Percentiles rank a stretch among this genome's conserved stretches.
Evolutionary conservation across 2,797 vertebrate genomes (phyloP).

Genomic region (Chaetophractus vellerosus): DNA sequence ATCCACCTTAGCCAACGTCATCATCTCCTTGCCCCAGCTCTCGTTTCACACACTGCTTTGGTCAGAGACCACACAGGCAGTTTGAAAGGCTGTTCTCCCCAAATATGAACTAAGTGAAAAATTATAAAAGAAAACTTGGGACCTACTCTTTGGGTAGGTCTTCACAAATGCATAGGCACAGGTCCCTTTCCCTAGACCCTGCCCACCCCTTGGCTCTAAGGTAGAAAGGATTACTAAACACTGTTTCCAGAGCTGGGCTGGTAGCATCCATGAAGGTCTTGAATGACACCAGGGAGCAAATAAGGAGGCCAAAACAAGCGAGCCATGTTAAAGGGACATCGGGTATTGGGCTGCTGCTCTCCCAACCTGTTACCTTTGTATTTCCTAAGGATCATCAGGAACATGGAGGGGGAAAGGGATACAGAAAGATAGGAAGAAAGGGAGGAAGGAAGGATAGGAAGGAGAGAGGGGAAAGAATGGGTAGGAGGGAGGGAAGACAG

Average conservation of each 20-base stretch:
- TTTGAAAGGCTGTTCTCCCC: neutral
- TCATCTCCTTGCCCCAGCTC: neutral
- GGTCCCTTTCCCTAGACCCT: neutral
- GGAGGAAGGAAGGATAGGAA: neutral
- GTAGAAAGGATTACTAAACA: conserved; percentile 48
- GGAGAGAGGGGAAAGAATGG: neutral
- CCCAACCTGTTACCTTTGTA: neutral
- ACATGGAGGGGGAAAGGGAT: neutral
- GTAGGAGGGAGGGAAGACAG: neutral
- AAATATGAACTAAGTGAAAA: neutral
- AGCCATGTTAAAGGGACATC: conserved; percentile 80
- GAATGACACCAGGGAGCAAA: conserved; percentile 68
- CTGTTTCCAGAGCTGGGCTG: conserved; percentile 82
- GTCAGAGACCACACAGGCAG: neutral
- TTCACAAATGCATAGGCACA: neutral
- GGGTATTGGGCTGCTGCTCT: neutral
- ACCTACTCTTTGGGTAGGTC: neutral
- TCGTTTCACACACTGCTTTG: neutral
- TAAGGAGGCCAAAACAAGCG: conserved; percentile 67
- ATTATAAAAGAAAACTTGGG: neutral
- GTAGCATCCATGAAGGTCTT: conserved; percentile 61
- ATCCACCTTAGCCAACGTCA: neutral
- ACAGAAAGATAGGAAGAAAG: neutral
- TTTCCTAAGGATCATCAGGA: conserved; percentile 39
- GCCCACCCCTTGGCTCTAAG: conserved; percentile 50